Conservation (phyloP, 1,140 invertebrate genomes). For the Trichonephila clavipes region DNA sequence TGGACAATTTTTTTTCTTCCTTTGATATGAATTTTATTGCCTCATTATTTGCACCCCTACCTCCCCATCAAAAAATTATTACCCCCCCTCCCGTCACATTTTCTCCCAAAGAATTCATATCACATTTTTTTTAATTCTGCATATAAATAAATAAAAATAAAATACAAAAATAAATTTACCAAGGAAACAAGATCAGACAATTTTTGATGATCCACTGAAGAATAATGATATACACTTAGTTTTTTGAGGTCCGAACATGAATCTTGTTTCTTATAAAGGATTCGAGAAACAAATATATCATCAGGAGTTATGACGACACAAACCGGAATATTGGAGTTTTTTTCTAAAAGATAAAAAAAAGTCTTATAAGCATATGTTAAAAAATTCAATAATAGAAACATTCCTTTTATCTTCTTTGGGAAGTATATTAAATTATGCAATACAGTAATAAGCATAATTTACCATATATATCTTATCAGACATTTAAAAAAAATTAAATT, state of each 20-base stretch:
- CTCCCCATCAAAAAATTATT: no score
- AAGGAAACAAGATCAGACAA: conserved; percentile 66
- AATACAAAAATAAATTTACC: conserved; percentile 26
- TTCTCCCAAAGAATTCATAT: no score
- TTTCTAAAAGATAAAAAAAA: conserved; percentile 6
- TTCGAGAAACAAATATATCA: conserved; percentile 37
- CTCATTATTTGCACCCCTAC: no score
- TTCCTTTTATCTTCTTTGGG: not conserved
- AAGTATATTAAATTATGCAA: no score
- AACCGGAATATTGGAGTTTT: conserved; percentile 22
- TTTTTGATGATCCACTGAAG: conserved; percentile 39
- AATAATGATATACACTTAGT: conserved; percentile 30
- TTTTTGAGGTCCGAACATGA: not conserved
- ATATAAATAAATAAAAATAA: no score
- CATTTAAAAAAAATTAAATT: no score
- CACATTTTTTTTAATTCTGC: no score
- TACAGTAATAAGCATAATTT: no score
- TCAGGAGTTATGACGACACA: conserved; percentile 55
- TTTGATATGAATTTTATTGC: no score
- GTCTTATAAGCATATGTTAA: not conserved
- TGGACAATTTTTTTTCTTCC: no score
- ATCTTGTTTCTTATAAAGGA: conserved; percentile 62
- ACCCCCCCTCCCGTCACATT: no score
- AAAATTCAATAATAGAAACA: not conserved
- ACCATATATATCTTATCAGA: no score